Evolutionary conservation across 1,140 invertebrate genomes (phyloP), one percentile per base, ranked within the genome.

Genomic region (Drosophila carrolli): DNA sequence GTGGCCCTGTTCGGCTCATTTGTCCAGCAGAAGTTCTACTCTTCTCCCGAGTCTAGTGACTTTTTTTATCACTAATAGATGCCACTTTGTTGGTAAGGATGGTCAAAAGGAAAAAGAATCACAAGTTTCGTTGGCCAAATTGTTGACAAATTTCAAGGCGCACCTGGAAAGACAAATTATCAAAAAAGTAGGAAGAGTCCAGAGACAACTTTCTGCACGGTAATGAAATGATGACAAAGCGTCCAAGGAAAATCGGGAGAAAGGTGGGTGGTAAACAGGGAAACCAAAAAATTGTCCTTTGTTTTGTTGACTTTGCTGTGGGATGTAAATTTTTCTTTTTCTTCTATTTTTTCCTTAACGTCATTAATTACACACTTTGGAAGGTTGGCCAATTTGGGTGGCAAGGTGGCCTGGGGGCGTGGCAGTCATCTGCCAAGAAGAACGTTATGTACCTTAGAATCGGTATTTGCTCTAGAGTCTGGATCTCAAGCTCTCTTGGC

Each of bases 141-240:
- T 88, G 83, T 88, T 88, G 83, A 88, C 83, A 88, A 88, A 88
- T 88, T 88, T 88, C 80, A 80, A 80, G 83, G 83, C 76, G 84
- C 83, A 89, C 79, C 84, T 88, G 84, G 46, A 89, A 89, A 89
- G 83, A 88, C 84, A 88, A 88, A 88, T 88, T 88, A 88, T 89
- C 76, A 72, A 63, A 81, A 58, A 54, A 40, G 37, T 40, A n/a
- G 54, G 29, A 44, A 32, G 56, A 43, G 23, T 29, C 27, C 5
- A 60, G 54, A 32, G 47, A 63, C 57, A 66, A 88, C 75, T 88
- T 88, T 89, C 60, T 74, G 83, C 84, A 77, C 71, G 75, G 72
- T 88, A 88, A 88, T 88, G 83, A 88, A 88, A 88, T 88, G 83
- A 88, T 88, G 83, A 88, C 83, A 88, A 88, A 88, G 79, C 84